Evolutionary conservation across 2,888 invertebrate species (phyloP).

Genomic region (Celastrina argiolus): DNA sequence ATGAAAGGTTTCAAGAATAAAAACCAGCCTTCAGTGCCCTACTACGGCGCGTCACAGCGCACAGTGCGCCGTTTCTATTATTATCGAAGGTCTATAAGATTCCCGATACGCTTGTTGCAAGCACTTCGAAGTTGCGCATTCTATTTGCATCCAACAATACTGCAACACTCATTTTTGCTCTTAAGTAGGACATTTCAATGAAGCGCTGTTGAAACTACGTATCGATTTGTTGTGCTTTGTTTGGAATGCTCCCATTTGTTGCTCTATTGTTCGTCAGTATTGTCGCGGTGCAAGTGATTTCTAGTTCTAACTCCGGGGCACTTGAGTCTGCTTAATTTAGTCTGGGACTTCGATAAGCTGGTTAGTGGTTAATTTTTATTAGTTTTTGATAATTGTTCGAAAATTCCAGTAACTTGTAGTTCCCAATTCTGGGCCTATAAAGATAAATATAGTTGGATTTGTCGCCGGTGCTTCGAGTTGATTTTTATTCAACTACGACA

Average conservation of each 20-base stretch:
- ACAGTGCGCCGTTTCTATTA: slow-evolving; percentile 24
- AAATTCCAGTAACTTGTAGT: no score
- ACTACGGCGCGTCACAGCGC: not conserved
- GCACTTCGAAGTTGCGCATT: slow-evolving; percentile 62
- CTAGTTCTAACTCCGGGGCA: slow-evolving; percentile 8
- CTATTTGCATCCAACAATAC: slow-evolving; percentile 61
- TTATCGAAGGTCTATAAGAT: slow-evolving; percentile 27
- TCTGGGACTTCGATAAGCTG: not conserved
- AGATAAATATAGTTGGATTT: no score
- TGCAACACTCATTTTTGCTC: slow-evolving; percentile 60
- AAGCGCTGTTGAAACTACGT: slow-evolving; percentile 36
- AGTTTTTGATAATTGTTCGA: no score
- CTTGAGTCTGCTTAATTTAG: slow-evolving; percentile 7
- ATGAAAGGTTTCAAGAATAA: not conserved
- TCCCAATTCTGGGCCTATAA: no score
- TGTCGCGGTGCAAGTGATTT: slow-evolving; percentile 29
- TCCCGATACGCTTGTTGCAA: slow-evolving; percentile 55
- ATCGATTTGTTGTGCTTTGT: slow-evolving; percentile 39
- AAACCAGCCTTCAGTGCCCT: not conserved
- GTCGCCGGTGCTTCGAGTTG: no score
- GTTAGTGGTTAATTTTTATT: not conserved
- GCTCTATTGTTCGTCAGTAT: slow-evolving; percentile 33
- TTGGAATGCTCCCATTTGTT: slow-evolving; percentile 35
- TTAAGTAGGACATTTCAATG: slow-evolving; percentile 50
- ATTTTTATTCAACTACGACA: no score